A percentile compares a stretch with the other conserved stretches of the same genome.
Evolutionary conservation across 2,888 invertebrate genomes (phyloP).

Genomic region (Merodon equestris): DNA sequence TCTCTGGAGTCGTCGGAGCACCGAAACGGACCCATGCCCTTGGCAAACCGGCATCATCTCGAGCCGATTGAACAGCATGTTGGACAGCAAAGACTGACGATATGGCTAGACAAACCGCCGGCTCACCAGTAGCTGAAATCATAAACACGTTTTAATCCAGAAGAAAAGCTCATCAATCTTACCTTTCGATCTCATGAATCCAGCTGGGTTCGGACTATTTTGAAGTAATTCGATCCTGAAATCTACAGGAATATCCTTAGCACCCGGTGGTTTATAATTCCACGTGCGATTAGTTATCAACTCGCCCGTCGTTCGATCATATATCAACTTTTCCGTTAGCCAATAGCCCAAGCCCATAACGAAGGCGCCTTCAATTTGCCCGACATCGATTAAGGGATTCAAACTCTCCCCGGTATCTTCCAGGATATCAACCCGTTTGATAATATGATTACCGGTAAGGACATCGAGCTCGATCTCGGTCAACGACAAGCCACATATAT

Average conservation of each 20-base stretch:
- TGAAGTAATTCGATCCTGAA: conserved; percentile 85
- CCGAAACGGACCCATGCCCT: conserved; percentile 75
- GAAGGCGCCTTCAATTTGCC: conserved; percentile 90
- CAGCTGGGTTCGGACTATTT: conserved; percentile 83
- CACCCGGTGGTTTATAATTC: conserved; percentile 90
- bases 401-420: conserved; percentile 87
- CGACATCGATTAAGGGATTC: conserved; percentile 86
- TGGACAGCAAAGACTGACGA: conserved; percentile 84
- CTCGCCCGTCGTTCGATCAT: conserved; percentile 83
- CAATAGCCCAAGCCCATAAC: conserved; percentile 88
- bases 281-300: conserved; percentile 88
- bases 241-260: conserved; percentile 88
- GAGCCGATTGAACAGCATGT: conserved; percentile 84
- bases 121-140: conserved; percentile 83
- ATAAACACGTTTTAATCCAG: neutral
- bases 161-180: conserved; percentile 39
- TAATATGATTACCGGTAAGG: conserved; percentile 87
- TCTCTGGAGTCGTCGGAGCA: conserved; percentile 77
- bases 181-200: conserved; percentile 89
- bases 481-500: conserved; percentile 83
- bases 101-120: conserved; percentile 81
- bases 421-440: conserved; percentile 85
- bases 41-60: conserved; percentile 82
- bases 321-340: conserved; percentile 86
- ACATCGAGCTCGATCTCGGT: conserved; percentile 89